Base-by-base conservation (phyloP, 2,888 invertebrate species). In the Lasioglossum leucozonium region DNA sequence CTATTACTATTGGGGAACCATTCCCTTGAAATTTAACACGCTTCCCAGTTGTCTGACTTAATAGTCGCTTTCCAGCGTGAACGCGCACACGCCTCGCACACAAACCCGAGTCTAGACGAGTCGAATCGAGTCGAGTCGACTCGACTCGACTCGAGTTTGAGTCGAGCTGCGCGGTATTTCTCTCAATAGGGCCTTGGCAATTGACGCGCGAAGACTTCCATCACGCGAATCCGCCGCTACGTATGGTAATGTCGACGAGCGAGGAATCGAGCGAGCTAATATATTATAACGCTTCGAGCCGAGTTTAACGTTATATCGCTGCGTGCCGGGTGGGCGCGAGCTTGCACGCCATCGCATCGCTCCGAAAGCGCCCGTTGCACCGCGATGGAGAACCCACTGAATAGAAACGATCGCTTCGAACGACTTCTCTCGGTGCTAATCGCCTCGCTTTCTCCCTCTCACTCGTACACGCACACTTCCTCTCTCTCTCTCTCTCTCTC, bases 11-110 rank as follows among this genome's bases (percentile, higher is more conserved):
- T 81, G 85, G 86, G 79, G 87, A 87, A 88, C 84, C 87, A 86
- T 91, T 91, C 91, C 87, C 90, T 91, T 90, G 89, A 89, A 85
- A 91, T 89, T 91, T 89, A 88, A 89, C 87, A 82, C 88, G 84
- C 76, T 79, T 74, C 84, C 86, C 87, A 87, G 88, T 89, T 87
- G 87, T 84, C 88, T 76, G 89, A 91, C 87, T 91, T 89, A 91
- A 91, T 88, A 90, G 90, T 77, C 79, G 88, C 88, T 34, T 78
- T 85, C 87, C 87, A 84, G 77, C 83, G 76, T 76, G 75, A 79
- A 81, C 80, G 82, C 74, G 67, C 81, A 13, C 30, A 55, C 55
- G 11, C 11, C 11, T 4, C n/a, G 55, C 55, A 55, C 55, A n/a
- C 51, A 51, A 51, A n/a, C 10, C 51, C 55, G 11, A 55, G 55